Conservation (phyloP, 2,113 vertebrate genomes). For the Pterocles orientalis region DNA sequence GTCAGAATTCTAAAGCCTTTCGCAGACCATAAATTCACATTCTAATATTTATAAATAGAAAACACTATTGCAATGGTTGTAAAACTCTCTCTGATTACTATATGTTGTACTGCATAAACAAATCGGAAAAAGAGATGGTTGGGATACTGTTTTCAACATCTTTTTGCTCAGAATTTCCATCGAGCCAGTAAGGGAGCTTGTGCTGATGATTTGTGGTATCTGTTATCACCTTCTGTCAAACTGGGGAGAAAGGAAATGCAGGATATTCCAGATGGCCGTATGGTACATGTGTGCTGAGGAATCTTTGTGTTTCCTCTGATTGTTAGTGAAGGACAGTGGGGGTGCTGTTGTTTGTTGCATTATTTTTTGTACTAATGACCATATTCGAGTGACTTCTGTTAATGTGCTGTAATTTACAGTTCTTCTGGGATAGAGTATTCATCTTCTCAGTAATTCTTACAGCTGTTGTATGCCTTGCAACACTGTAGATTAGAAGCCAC, state of each 20-base stretch:
- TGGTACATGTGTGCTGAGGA: conserved; percentile 62
- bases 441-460: neutral
- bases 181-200: conserved; percentile 57
- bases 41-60: conserved; percentile 54
- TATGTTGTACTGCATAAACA: conserved; percentile 30
- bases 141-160: conserved; percentile 54
- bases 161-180: conserved; percentile 60
- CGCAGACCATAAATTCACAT: conserved; percentile 60
- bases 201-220: conserved; percentile 63
- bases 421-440: neutral
- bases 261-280: conserved; percentile 70
- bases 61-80: conserved; percentile 20
- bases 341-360: conserved; percentile 28
- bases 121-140: conserved; percentile 45
- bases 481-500: neutral
- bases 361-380: conserved; percentile 24
- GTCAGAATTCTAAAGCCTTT: conserved; percentile 56
- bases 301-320: conserved; percentile 75
- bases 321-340: conserved; percentile 69
- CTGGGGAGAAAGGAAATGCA: conserved; percentile 70
- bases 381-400: conserved; percentile 21
- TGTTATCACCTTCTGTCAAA: conserved; percentile 72
- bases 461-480: neutral
- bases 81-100: conserved; percentile 28
- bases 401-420: conserved; percentile 15